Evolutionary conservation across 2,888 invertebrate species (phyloP).

Genomic region (Agriopis aurantiaria): DNA sequence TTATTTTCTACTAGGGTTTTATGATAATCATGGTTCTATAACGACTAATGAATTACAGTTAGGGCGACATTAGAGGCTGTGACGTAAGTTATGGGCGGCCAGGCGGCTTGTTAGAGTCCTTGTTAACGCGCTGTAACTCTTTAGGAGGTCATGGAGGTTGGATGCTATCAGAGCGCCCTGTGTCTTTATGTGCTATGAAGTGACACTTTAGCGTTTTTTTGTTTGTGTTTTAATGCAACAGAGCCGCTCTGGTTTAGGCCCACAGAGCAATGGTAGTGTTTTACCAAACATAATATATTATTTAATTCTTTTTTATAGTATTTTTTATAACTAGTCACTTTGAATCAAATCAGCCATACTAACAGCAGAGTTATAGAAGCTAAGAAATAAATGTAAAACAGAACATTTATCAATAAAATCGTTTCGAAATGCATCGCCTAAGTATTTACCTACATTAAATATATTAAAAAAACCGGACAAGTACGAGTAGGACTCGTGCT

Average conservation of each 20-base stretch:
- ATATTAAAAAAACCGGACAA: too few species aligned
- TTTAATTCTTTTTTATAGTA: too few species aligned
- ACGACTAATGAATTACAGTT: slow-evolving; percentile 80
- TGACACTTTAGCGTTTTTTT: slow-evolving; percentile 29
- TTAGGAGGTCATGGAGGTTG: slow-evolving; percentile 6
- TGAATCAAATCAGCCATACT: too few species aligned
- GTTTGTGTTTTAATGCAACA: slow-evolving; percentile 2
- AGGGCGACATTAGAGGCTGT: slow-evolving; percentile 62
- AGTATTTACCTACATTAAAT: too few species aligned
- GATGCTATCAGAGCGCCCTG: slow-evolving; percentile 28
- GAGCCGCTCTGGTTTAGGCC: not conserved
- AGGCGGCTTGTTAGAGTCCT: slow-evolving; percentile 39
- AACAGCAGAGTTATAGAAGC: too few species aligned
- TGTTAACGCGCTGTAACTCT: slow-evolving; percentile 26
- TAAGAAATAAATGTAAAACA: too few species aligned
- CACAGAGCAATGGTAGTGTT: too few species aligned
- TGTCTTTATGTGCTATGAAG: slow-evolving; percentile 31
- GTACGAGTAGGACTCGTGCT: too few species aligned
- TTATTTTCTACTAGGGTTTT: slow-evolving; percentile 84
- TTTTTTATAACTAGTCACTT: too few species aligned
- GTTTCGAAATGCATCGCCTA: too few species aligned
- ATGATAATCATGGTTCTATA: slow-evolving; percentile 76
- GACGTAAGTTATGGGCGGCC: slow-evolving; percentile 35
- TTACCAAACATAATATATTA: too few species aligned
- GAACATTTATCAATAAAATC: too few species aligned